phyloP scores from a whole-genome alignment of 2,888 invertebrate species.

The Drosophila recens region DNA sequence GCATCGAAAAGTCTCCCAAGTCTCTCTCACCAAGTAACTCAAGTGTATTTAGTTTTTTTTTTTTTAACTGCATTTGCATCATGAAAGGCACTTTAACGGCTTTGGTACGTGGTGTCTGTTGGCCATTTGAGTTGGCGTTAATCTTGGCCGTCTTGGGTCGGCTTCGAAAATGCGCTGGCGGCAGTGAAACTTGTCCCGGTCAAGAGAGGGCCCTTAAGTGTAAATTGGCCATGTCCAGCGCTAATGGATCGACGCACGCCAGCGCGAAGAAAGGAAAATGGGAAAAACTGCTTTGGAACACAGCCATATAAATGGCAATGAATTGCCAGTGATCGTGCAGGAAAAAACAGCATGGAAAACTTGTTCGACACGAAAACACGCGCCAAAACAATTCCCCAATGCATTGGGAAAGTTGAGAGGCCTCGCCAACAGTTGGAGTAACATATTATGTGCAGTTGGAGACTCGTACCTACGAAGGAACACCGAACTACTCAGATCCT shows the following conservation, averaged over 20 bases:
- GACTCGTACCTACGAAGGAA: slow-evolving; percentile 15
- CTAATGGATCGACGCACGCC: slow-evolving; percentile 63
- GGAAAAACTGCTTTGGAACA: slow-evolving; percentile 46
- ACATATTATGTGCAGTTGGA: slow-evolving; percentile 1
- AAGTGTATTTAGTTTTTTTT: slow-evolving; percentile 1
- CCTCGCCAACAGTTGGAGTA: slow-evolving; percentile 6
- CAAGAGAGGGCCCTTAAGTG: slow-evolving; percentile 59
- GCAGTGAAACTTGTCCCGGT: slow-evolving; percentile 51
- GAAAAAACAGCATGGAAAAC: slow-evolving; percentile 58
- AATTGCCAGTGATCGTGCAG: slow-evolving; percentile 58
- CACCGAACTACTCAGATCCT: slow-evolving; percentile 8
- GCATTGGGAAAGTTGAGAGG: slow-evolving; percentile 57
- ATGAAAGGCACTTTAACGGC: slow-evolving; percentile 32
- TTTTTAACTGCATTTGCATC: slow-evolving; percentile 13
- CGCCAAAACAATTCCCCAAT: slow-evolving; percentile 64
- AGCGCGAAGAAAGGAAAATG: slow-evolving; percentile 54
- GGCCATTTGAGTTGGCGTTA: slow-evolving; percentile 26
- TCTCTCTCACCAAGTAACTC: background rate
- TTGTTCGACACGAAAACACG: slow-evolving; percentile 69
- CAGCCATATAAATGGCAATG: slow-evolving; percentile 52
- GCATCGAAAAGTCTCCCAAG: background rate
- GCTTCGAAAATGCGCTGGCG: slow-evolving; percentile 25
- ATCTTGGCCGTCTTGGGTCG: slow-evolving; percentile 24
- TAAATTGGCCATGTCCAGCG: slow-evolving; percentile 70
- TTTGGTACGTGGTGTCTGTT: slow-evolving; percentile 51